phyloP scores from a whole-genome alignment of 2,113 vertebrate genomes.

The Crotalus helleri region DNA sequence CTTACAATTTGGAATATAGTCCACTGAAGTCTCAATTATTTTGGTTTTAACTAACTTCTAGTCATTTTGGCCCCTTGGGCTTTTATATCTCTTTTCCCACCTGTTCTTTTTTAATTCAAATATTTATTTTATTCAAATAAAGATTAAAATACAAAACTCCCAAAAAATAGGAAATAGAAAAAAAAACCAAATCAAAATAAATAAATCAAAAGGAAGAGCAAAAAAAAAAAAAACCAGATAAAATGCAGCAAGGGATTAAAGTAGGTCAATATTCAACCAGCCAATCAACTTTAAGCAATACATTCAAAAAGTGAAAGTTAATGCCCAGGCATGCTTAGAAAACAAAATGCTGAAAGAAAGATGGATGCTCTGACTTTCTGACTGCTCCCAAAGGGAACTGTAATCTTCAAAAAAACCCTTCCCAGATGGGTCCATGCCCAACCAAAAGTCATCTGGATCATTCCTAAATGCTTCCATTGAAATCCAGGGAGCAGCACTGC shows the following conservation, averaged over 20 bases:
- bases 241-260: neutral
- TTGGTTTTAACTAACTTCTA: too few relatives aligned
- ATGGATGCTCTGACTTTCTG: neutral
- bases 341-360: neutral
- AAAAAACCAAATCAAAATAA: too few relatives aligned
- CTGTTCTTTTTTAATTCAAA: too few relatives aligned
- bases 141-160: too few relatives aligned
- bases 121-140: too few relatives aligned
- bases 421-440: neutral
- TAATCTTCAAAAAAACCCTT: neutral
- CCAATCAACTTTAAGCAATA: neutral
- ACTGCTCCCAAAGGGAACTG: neutral
- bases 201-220: neutral
- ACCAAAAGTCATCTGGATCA: neutral
- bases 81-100: too few relatives aligned
- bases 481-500: neutral
- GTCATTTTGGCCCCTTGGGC: too few relatives aligned
- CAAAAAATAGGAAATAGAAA: too few relatives aligned
- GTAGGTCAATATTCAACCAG: neutral
- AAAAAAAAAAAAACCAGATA: neutral
- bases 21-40: too few relatives aligned
- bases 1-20: too few relatives aligned
- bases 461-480: neutral
- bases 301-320: neutral
- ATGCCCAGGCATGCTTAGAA: neutral